Percentiles rank a stretch among this genome's conserved stretches.
Evolutionary conservation across 1,140 invertebrate species (phyloP).

Genomic region (Drosophila navojoa): DNA sequence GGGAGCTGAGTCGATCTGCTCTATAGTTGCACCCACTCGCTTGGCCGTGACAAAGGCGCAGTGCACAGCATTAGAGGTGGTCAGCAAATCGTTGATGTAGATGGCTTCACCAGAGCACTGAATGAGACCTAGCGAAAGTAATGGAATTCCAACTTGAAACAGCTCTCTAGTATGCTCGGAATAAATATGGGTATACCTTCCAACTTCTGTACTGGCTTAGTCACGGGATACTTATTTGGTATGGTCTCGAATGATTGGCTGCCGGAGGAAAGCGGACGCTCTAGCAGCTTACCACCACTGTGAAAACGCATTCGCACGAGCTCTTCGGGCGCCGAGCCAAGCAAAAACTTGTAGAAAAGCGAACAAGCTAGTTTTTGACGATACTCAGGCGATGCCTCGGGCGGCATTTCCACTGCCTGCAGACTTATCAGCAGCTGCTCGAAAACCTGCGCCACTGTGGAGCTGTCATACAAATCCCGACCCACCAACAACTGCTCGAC

Average conservation of each 20-base stretch:
- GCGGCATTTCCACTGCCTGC: slow-evolving; percentile 83
- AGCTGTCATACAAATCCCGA: slow-evolving; percentile 84
- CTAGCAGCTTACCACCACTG: slow-evolving; percentile 86
- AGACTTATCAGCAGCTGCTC: slow-evolving; percentile 44
- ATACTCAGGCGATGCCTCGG: slow-evolving; percentile 87
- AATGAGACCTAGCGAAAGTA: slow-evolving; percentile 85
- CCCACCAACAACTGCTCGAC: slow-evolving; percentile 88
- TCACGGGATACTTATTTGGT: slow-evolving; percentile 89
- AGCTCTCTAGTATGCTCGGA: not conserved
- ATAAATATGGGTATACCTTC: slow-evolving; percentile 84
- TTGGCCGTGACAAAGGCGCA: slow-evolving; percentile 87
- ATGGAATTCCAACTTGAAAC: not conserved
- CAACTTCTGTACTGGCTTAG: slow-evolving; percentile 90
- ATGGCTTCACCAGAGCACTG: slow-evolving; percentile 90
- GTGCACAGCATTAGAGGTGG: slow-evolving; percentile 85
- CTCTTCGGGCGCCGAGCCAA: slow-evolving; percentile 84
- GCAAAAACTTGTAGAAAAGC: slow-evolving; percentile 89
- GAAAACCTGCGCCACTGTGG: slow-evolving; percentile 47
- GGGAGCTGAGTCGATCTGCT: slow-evolving; percentile 85
- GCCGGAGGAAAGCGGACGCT: slow-evolving; percentile 88
- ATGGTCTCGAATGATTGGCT: slow-evolving; percentile 90
- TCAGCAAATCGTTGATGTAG: slow-evolving; percentile 87
- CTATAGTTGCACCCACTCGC: slow-evolving; percentile 85
- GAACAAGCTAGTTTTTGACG: slow-evolving; percentile 87
- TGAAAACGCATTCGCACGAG: slow-evolving; percentile 61